Evolutionary conservation across 2,113 vertebrate species (phyloP).

Genomic region (Chinchilla lanigera): DNA sequence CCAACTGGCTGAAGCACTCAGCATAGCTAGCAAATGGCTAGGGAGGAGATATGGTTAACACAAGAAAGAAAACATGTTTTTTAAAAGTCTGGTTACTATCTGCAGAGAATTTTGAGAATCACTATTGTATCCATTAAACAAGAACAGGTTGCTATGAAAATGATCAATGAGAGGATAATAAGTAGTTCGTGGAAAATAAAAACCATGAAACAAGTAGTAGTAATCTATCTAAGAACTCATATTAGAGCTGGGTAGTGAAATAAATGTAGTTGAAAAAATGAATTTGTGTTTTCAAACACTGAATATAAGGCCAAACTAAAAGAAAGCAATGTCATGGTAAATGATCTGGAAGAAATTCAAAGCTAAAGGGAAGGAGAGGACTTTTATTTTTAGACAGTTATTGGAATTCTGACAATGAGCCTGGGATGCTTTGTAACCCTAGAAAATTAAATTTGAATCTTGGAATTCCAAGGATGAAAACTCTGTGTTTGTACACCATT

Average conservation of each 20-base stretch:
- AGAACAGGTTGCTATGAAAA: not conserved
- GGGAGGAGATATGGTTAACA: not conserved
- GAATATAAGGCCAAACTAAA: too few relatives aligned
- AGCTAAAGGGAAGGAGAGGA: not conserved
- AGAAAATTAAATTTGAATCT: not conserved
- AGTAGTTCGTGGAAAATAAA: not conserved
- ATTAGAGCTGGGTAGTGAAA: not conserved
- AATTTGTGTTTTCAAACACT: not conserved
- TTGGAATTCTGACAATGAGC: not conserved
- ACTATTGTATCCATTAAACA: not conserved
- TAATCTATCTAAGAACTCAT: not conserved
- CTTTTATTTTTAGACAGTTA: too few relatives aligned
- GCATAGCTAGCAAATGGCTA: rapidly evolving
- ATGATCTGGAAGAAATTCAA: not conserved
- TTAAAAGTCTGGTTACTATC: not conserved
- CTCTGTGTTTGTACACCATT: rapidly evolving
- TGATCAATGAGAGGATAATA: not conserved
- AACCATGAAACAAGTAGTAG: not conserved
- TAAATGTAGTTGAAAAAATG: not conserved
- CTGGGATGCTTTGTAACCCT: not conserved
- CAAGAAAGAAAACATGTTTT: not conserved
- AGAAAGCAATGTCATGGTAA: not conserved
- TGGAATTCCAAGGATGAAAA: not conserved
- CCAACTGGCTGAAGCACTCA: too few relatives aligned
- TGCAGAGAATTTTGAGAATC: not conserved